Base-by-base conservation (phyloP, 2,797 vertebrate species). In the Cryptoprocta ferox region DNA sequence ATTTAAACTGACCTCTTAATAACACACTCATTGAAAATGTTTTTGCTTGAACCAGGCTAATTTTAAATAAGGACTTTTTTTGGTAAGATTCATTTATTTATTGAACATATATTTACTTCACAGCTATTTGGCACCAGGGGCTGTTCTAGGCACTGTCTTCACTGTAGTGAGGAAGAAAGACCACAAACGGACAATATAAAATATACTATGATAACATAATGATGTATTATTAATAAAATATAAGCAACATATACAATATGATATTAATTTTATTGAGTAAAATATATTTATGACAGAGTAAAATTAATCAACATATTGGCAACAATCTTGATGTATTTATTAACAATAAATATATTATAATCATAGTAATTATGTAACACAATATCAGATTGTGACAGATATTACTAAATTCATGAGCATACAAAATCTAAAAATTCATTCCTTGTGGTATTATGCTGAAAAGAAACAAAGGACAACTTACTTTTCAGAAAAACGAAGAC, bases 1-100 rank as follows among this genome's bases (percentile, higher is more conserved):
- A 96, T 97, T 97, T 96, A 96, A 94, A 94, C 7, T 97, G 88
- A 97, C 81, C 95, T 76, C 73, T 97, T 95, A 96, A 68, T 97
- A 91, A 95, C 68, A 97, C 24, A 96, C 26, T 94, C 90, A 97
- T n/a, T 94, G 76, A 86, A 81, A 45, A 83, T 32, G 70, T 68
- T 76, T 81, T 90, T 90, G 48, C 16, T 68, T 91, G 59, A 94
- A 96, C 92, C 48, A 93, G 78, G 61, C 81, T 95, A 80, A 97
- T 97, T 96, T 95, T 93, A 97, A 86, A 73, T 84, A 93, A 97
- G 30, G 32, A 65, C 75, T 73, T 95, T 95, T 92, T 91, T 93
- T 68, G 30, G 16, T 89, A 96, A 87, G 45, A 85, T 71, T 92
- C 37, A 39, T 68, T 94, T 93, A 89, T 82, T 96, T 95, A 92